Evolutionary conservation across 1,140 invertebrate genomes (phyloP).

Genomic region (Protaetia brevitarsis): DNA sequence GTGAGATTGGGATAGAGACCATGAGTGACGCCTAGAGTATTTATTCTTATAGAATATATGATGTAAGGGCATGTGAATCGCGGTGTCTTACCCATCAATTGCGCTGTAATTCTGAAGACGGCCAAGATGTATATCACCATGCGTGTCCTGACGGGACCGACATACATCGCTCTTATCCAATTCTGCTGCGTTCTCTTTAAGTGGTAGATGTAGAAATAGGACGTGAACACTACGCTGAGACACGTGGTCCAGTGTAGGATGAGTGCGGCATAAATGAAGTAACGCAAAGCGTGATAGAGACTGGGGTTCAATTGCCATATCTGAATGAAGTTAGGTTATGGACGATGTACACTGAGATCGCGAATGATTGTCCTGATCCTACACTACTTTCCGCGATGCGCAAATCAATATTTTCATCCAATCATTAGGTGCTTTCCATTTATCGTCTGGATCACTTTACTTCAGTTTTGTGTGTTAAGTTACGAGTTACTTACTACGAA

Average conservation of each 20-base stretch:
- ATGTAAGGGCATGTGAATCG: not conserved
- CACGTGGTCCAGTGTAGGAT: slow-evolving; percentile 12
- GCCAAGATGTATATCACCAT: not conserved
- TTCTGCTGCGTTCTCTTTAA: not conserved
- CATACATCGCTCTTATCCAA: not conserved
- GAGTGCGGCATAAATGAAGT: not conserved
- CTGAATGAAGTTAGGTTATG: no score
- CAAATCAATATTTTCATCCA: no score
- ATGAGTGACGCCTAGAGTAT: not conserved
- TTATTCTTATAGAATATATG: not conserved
- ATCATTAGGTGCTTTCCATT: no score
- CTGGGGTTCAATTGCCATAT: not conserved
- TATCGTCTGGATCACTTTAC: no score
- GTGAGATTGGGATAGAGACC: not conserved
- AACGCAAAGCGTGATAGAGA: not conserved
- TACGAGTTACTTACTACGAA: no score
- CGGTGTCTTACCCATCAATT: slow-evolving; percentile 1
- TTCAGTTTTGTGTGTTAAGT: no score
- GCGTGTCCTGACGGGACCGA: not conserved
- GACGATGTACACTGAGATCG: no score
- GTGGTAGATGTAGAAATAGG: not conserved
- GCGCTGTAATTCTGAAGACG: not conserved
- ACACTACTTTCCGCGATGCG: no score
- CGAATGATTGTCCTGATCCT: no score
- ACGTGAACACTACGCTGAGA: not conserved